phyloP scores from a whole-genome alignment of 2,888 invertebrate genomes.

The Aproaerema taeniolella region DNA sequence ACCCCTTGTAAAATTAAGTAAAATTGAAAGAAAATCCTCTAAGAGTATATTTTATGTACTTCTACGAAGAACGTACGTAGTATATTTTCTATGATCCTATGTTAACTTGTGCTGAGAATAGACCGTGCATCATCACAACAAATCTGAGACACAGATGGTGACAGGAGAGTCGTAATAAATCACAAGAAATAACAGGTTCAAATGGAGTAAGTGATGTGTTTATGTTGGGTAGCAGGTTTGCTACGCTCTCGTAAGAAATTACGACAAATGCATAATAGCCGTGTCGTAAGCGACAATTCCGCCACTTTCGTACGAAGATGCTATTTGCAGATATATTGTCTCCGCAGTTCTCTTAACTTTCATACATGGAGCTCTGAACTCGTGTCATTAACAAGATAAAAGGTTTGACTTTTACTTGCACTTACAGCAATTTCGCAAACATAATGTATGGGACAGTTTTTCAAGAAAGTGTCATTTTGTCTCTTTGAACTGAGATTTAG shows the following conservation, averaged over 20 bases:
- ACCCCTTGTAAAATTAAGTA: too few species aligned
- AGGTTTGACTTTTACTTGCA: constrained; percentile 2
- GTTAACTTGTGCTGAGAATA: too few species aligned
- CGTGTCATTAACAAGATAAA: constrained; percentile 3
- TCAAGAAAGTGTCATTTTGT: too few species aligned
- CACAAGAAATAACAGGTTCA: constrained; percentile 22
- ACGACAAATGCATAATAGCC: constrained; percentile 61
- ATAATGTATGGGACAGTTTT: too few species aligned
- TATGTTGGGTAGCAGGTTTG: constrained; percentile 43
- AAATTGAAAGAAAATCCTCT: too few species aligned
- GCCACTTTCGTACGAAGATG: constrained; percentile 31
- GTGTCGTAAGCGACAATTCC: constrained; percentile 55
- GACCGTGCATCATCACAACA: too few species aligned
- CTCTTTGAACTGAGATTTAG: too few species aligned
- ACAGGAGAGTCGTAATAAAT: constrained; percentile 25
- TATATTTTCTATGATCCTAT: too few species aligned
- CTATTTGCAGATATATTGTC: constrained; percentile 34
- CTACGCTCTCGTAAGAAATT: constrained; percentile 60
- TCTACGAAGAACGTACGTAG: too few species aligned
- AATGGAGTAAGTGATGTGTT: constrained; percentile 28
- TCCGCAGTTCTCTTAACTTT: constrained; percentile 9
- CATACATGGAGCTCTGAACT: constrained; percentile 3
- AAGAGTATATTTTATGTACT: too few species aligned
- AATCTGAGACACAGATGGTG: too few species aligned
- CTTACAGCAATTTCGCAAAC: background rate